Conservation (phyloP, 2,888 invertebrate species). For the Chrysolina haemoptera region DNA sequence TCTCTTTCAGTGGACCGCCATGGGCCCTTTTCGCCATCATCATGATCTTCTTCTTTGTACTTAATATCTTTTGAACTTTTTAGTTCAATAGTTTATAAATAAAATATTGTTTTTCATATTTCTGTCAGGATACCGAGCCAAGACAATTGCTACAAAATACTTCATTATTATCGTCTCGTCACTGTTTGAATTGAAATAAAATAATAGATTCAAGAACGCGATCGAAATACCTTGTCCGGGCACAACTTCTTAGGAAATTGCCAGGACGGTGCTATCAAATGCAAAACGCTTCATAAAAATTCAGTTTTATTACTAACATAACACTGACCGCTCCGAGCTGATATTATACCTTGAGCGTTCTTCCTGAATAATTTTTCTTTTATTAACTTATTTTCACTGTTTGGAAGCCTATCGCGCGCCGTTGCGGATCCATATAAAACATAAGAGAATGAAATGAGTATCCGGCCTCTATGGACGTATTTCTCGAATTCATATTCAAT, state of each 20-base stretch:
- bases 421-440: slow-evolving; percentile 37
- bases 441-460: slow-evolving; percentile 35
- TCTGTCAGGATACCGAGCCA: no score
- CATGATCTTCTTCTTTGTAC: no score
- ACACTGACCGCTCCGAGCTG: slow-evolving; percentile 54
- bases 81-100: no score
- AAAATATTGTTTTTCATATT: no score
- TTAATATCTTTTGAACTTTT: no score
- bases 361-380: slow-evolving; percentile 44
- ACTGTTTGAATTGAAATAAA: neutral
- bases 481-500: slow-evolving; percentile 50
- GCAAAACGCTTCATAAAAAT: slow-evolving; percentile 61
- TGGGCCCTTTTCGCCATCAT: no score
- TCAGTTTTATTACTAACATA: slow-evolving; percentile 57
- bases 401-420: slow-evolving; percentile 36
- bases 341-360: slow-evolving; percentile 30
- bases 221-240: neutral
- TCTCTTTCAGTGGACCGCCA: no score
- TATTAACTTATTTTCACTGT: slow-evolving; percentile 50
- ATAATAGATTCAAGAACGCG: neutral
- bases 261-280: slow-evolving; percentile 62
- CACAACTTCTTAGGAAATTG: slow-evolving; percentile 56
- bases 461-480: slow-evolving; percentile 43
- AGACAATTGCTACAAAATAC: neutral
- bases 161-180: neutral